Evolutionary conservation across 1,140 invertebrate species (phyloP).

Genomic region (Nasonia giraulti): DNA sequence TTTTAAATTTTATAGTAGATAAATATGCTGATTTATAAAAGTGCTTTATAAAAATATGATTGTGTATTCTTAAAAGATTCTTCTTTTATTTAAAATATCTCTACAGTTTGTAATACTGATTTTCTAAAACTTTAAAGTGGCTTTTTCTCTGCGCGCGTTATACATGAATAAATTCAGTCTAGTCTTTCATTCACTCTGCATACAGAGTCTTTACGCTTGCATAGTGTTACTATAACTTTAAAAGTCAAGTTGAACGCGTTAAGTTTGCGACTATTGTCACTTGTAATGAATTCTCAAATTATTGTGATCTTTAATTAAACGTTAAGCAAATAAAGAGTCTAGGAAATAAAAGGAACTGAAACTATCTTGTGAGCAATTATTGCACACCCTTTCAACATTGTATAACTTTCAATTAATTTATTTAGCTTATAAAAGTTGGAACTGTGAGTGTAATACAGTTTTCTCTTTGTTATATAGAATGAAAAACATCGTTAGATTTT

Average conservation of each 20-base stretch:
- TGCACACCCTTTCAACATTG: not conserved
- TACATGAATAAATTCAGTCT: constrained; percentile 41
- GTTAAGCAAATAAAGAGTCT: constrained; percentile 62
- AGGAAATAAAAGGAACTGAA: constrained; percentile 43
- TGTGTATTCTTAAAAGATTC: no score
- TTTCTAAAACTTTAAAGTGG: constrained; percentile 44
- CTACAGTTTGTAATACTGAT: not conserved
- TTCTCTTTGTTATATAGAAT: constrained; percentile 20
- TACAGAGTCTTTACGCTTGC: constrained; percentile 47
- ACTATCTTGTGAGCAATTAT: not conserved
- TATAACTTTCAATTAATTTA: not conserved
- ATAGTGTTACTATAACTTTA: constrained; percentile 43
- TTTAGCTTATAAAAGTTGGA: constrained; percentile 31
- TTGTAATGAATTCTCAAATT: constrained; percentile 58
- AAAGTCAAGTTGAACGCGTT: constrained; percentile 53
- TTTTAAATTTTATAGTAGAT: not conserved
- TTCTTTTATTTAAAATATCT: not conserved
- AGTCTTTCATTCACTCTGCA: constrained; percentile 49
- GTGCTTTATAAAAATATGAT: no score
- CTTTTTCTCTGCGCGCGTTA: constrained; percentile 17
- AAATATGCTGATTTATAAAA: no score
- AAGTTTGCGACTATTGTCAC: constrained; percentile 62
- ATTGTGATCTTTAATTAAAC: constrained; percentile 62
- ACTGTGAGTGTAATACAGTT: not conserved
- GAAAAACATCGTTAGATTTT: constrained; percentile 57